These are phyloP conservation scores for Phrynocephalus guinanensis DNA, from an alignment of 2,797 vertebrate species.

Conservation along the genomic window DNA sequence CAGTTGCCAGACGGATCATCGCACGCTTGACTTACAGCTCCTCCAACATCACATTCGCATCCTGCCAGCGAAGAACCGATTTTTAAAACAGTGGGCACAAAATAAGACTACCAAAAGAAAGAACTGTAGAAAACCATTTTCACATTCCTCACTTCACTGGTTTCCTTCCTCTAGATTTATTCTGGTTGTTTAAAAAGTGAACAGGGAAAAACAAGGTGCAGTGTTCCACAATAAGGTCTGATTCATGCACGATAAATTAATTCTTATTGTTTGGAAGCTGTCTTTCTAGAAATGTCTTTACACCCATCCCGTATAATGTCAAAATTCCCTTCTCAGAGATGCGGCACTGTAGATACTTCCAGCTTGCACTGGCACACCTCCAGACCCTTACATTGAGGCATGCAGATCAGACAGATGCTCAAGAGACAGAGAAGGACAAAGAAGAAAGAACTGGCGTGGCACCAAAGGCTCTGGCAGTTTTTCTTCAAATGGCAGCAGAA, in stretches of 20 bases:
- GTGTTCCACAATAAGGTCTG: not conserved
- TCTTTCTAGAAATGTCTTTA: not conserved
- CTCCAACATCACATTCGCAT: constrained; percentile 90
- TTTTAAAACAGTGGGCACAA: not conserved
- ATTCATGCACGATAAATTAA: not conserved
- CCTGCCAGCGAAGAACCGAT: constrained; percentile 75
- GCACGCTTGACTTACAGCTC: constrained; percentile 80
- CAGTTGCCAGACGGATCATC: constrained; percentile 80
- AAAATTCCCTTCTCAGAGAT: not conserved
- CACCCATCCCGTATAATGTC: too few relatives aligned
- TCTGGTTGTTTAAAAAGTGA: not conserved
- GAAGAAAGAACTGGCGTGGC: not conserved
- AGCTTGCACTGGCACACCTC: not conserved
- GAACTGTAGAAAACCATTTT: not conserved
- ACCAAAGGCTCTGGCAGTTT: not conserved
- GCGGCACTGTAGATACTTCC: too few relatives aligned
- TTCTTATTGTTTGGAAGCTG: not conserved
- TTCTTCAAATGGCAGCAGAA: not conserved
- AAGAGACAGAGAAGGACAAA: not conserved
- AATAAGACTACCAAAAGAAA: constrained; percentile 23
- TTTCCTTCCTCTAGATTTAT: not conserved
- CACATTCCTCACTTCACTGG: not conserved
- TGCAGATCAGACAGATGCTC: not conserved
- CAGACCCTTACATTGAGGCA: not conserved
- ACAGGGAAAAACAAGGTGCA: not conserved